phyloP scores from a whole-genome alignment of 2,797 vertebrate species.

The Hirundo rustica region DNA sequence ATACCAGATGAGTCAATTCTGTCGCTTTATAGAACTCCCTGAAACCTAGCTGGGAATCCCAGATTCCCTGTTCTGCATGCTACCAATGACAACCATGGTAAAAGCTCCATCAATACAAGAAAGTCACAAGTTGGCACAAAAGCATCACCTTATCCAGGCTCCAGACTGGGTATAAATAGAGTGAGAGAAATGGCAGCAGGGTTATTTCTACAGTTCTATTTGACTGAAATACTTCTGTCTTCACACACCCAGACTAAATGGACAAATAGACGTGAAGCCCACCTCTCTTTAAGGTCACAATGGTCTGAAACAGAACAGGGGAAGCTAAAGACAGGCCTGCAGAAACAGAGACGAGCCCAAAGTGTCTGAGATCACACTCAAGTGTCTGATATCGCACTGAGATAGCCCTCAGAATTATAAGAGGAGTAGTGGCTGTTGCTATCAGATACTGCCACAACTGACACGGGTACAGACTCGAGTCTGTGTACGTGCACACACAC shows the following conservation, averaged over 20 bases:
- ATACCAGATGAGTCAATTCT: background rate
- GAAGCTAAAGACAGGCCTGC: background rate
- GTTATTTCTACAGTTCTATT: background rate
- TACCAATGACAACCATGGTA: background rate
- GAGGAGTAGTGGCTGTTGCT: background rate
- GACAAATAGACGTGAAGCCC: background rate
- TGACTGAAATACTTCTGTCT: background rate
- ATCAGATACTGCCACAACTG: background rate
- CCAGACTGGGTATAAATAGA: background rate
- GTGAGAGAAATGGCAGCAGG: background rate
- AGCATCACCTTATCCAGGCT: background rate
- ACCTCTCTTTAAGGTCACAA: background rate
- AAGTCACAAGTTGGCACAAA: background rate
- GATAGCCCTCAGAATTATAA: background rate
- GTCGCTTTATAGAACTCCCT: background rate
- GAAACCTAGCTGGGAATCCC: background rate
- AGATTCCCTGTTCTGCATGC: background rate
- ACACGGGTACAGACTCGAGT: fast-evolving
- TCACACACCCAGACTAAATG: background rate
- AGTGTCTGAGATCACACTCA: background rate
- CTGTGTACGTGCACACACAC: fast-evolving
- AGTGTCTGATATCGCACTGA: background rate
- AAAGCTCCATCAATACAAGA: background rate
- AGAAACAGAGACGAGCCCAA: background rate
- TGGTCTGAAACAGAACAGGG: background rate